phyloP scores from a whole-genome alignment of 2,888 invertebrate species.

The Eilema depressum region DNA sequence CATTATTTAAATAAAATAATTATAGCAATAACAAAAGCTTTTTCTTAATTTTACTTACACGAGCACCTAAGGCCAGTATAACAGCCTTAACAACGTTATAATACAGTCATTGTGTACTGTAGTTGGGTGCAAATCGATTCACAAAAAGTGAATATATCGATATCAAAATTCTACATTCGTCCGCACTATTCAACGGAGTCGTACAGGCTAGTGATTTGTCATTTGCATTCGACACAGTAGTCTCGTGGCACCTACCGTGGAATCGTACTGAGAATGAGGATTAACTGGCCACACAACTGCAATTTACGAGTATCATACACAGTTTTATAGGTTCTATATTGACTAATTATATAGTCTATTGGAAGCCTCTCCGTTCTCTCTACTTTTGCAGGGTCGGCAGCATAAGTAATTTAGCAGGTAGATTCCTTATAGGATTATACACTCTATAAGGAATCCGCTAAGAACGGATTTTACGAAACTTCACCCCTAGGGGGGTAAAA shows the following conservation, averaged over 20 bases:
- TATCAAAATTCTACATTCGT: neutral
- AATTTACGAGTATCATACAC: neutral
- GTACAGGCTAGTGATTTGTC: constrained; percentile 43
- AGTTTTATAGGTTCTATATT: neutral
- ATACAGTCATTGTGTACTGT: neutral
- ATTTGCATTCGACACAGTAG: constrained; percentile 59
- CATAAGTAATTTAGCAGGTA: too few species aligned
- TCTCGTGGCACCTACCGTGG: constrained; percentile 32
- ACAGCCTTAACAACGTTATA: neutral
- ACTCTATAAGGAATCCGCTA: too few species aligned
- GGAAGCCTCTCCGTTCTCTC: too few species aligned
- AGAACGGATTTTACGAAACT: too few species aligned
- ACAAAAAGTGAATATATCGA: constrained; percentile 9
- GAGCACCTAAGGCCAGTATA: neutral
- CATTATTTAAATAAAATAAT: neutral
- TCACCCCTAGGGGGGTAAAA: too few species aligned
- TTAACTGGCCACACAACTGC: constrained; percentile 6
- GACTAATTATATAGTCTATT: too few species aligned
- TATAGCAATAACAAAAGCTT: neutral
- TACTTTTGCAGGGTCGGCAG: too few species aligned
- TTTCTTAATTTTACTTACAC: neutral
- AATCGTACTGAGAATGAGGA: constrained; percentile 28
- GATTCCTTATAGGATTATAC: too few species aligned
- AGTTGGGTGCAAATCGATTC: neutral
- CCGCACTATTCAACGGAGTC: constrained; percentile 14